Percentiles rank a stretch among this genome's conserved stretches.
phyloP scores from a whole-genome alignment of 35 echinoderm and acorn worm species.

The Lytechinus pictus region DNA sequence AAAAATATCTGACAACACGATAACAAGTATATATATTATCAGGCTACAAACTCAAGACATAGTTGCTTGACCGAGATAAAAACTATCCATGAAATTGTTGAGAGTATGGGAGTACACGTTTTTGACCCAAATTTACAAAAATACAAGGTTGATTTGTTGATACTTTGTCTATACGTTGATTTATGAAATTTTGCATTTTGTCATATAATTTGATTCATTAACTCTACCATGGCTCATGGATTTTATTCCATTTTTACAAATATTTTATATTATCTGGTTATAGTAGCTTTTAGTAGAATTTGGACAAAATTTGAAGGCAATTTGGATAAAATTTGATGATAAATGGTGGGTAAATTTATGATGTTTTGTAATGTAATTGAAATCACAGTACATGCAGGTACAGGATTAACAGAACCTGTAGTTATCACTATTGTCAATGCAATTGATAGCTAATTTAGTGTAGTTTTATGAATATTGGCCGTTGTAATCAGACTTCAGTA shows the following conservation, averaged over 20 bases:
- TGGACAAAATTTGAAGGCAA: background rate
- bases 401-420: too few relatives aligned
- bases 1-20: background rate
- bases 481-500: background rate
- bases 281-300: background rate
- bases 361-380: background rate
- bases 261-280: background rate
- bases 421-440: too few relatives aligned
- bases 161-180: background rate
- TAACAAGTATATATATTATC: background rate
- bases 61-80: background rate
- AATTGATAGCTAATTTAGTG: too few relatives aligned
- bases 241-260: background rate
- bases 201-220: background rate
- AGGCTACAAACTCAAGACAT: background rate
- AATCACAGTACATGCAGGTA: too few relatives aligned
- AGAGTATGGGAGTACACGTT: background rate
- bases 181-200: background rate
- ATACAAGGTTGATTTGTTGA: constrained; percentile 3
- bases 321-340: background rate
- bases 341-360: background rate
- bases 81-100: background rate
- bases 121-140: background rate
- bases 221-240: background rate
- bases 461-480: too few relatives aligned